Evolutionary conservation across 2,888 invertebrate species (phyloP).

Genomic region (Clostera curtula): DNA sequence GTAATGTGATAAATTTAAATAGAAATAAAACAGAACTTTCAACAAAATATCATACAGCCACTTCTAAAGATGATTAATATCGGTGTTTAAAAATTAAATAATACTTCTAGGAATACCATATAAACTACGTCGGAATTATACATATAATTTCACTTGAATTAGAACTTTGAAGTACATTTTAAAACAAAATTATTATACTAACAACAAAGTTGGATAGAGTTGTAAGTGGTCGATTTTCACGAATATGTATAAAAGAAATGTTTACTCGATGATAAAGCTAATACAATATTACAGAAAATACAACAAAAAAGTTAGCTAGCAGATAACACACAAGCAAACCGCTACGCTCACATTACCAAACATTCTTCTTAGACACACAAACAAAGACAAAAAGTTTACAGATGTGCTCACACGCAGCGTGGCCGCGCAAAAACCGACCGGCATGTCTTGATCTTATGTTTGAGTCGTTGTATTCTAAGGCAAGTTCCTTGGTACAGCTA

Average conservation of each 20-base stretch:
- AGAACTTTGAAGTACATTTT: too few species aligned
- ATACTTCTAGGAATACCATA: too few species aligned
- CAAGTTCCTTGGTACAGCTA: slow-evolving; percentile 21
- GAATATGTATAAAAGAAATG: slow-evolving; percentile 9
- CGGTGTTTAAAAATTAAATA: too few species aligned
- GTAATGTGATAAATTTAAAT: too few species aligned
- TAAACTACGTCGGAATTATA: too few species aligned
- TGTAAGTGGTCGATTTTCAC: too few species aligned
- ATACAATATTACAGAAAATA: slow-evolving; percentile 38
- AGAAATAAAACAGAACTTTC: too few species aligned
- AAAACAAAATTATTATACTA: too few species aligned
- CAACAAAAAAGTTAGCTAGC: slow-evolving; percentile 36
- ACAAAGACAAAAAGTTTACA: slow-evolving; percentile 46
- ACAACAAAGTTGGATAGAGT: too few species aligned
- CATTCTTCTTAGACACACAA: slow-evolving; percentile 36
- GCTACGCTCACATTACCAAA: slow-evolving; percentile 34
- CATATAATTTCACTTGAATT: too few species aligned
- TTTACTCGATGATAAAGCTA: slow-evolving; percentile 21
- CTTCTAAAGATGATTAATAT: too few species aligned
- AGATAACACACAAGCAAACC: slow-evolving; percentile 35
- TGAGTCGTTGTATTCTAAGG: slow-evolving; percentile 25
- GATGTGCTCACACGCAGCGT: slow-evolving; percentile 62
- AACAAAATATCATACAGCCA: too few species aligned
- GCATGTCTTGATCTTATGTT: slow-evolving; percentile 34
- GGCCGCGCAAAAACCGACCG: slow-evolving; percentile 44